Evolutionary conservation across 2,888 invertebrate species (phyloP).

Genomic region (Diploptera punctata): DNA sequence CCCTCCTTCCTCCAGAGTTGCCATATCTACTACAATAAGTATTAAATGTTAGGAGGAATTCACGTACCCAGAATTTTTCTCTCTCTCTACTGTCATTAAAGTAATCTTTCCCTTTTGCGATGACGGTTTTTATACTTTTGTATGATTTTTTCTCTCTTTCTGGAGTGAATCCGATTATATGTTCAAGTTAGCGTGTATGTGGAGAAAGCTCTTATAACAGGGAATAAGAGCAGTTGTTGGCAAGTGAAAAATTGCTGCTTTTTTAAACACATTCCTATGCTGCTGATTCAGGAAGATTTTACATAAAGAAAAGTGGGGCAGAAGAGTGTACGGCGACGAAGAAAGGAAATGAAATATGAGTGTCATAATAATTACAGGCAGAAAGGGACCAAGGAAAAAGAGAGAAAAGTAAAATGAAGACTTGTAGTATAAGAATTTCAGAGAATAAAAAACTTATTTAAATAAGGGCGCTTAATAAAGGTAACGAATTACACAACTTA

Average conservation of each 20-base stretch:
- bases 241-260: constrained; percentile 36
- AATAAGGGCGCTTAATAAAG: no score
- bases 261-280: constrained; percentile 33
- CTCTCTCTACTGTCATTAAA: constrained; percentile 33
- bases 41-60: neutral
- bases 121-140: constrained; percentile 31
- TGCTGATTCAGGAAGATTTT: constrained; percentile 30
- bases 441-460: neutral
- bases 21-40: constrained; percentile 6
- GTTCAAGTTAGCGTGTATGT: constrained; percentile 5
- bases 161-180: constrained; percentile 36
- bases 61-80: constrained; percentile 10
- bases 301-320: constrained; percentile 34
- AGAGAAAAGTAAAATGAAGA: constrained; percentile 33
- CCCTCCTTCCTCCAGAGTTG: neutral
- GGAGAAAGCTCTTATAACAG: constrained; percentile 11
- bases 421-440: constrained; percentile 34
- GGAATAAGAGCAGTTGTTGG: constrained; percentile 32
- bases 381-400: neutral
- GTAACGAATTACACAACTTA: no score
- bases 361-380: constrained; percentile 39
- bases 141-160: neutral
- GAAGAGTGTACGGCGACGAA: constrained; percentile 4
- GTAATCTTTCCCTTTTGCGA: constrained; percentile 32
- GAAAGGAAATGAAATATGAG: constrained; percentile 34